A percentile compares a stretch with the other conserved stretches of the same genome.
These are phyloP conservation scores for Moxostoma hubbsi DNA, from an alignment of 2,797 vertebrate genomes.

Conservation along the genomic window DNA sequence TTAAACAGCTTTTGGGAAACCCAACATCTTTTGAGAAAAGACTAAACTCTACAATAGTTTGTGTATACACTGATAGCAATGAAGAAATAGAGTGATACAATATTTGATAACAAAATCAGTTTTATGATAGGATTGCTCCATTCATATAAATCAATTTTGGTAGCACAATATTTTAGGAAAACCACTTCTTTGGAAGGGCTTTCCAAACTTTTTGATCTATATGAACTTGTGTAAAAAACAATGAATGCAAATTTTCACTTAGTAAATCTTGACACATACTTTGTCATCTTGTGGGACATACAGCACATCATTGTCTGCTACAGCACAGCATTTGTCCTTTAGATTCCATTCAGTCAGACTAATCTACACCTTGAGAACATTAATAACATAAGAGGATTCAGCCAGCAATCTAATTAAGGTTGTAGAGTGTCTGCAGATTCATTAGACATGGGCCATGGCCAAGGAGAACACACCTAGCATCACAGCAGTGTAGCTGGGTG, in stretches of 20 bases:
- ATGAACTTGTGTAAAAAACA: too few relatives aligned
- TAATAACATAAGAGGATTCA: conserved; percentile 67
- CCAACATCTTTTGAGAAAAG: background rate
- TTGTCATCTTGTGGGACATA: background rate
- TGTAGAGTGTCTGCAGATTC: conserved; percentile 62
- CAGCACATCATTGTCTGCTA: too few relatives aligned
- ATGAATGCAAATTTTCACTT: too few relatives aligned
- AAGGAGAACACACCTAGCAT: conserved; percentile 41
- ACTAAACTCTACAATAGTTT: conserved; percentile 12
- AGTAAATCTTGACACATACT: too few relatives aligned
- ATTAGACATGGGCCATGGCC: conserved; percentile 43
- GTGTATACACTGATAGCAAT: conserved; percentile 56
- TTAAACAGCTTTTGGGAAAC: background rate
- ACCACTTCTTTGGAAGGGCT: background rate
- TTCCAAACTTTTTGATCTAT: background rate
- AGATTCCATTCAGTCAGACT: conserved; percentile 43
- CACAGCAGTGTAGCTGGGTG: conserved; percentile 5
- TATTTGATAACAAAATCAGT: background rate
- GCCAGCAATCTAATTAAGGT: conserved; percentile 60
- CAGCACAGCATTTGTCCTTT: conserved; percentile 37
- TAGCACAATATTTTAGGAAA: background rate
- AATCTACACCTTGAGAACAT: conserved; percentile 50
- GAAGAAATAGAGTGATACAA: conserved; percentile 51
- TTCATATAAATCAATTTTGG: background rate
- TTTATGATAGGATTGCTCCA: background rate